Conservation (phyloP, 2,797 vertebrate species). For the Clarias pachynema region DNA sequence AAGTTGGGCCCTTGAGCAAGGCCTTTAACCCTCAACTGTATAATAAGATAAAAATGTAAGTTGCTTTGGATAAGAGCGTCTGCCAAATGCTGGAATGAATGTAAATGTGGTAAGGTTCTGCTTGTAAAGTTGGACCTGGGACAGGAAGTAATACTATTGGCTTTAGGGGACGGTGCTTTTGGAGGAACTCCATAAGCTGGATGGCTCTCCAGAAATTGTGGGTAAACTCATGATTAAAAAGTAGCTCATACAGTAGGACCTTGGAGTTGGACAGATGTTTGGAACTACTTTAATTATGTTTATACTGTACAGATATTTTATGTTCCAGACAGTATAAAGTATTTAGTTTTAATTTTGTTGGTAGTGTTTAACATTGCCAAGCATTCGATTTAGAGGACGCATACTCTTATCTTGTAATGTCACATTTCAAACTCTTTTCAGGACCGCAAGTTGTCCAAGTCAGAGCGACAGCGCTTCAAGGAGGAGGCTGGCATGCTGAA, state of each 20-base stretch:
- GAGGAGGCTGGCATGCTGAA: slow-evolving; percentile 99
- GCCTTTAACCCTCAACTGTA: no score
- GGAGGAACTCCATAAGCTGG: slow-evolving; percentile 46
- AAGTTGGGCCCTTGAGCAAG: no score
- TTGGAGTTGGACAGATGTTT: not conserved
- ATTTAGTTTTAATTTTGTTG: not conserved
- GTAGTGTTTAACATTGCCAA: not conserved
- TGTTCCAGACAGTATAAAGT: not conserved
- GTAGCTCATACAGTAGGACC: slow-evolving; percentile 63
- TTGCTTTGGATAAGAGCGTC: no score
- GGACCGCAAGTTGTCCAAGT: slow-evolving; percentile 95
- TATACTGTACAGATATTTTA: not conserved
- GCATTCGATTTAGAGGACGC: not conserved
- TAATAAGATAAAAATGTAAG: no score
- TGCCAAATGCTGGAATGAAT: no score
- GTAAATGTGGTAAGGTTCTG: not conserved
- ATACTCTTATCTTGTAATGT: not conserved
- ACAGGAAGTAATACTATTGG: slow-evolving; percentile 41
- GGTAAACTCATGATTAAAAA: slow-evolving; percentile 57
- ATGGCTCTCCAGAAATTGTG: slow-evolving; percentile 45
- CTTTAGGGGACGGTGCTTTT: slow-evolving; percentile 41
- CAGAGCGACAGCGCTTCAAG: slow-evolving; percentile 95
- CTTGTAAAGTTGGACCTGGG: not conserved
- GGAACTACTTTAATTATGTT: slow-evolving; percentile 14
- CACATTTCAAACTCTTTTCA: slow-evolving; percentile 55